Percentiles rank a stretch among this genome's conserved stretches.
These are phyloP conservation scores for Taenioides sp. DNA, from an alignment of 2,797 vertebrate genomes.

Conservation along the genomic window DNA sequence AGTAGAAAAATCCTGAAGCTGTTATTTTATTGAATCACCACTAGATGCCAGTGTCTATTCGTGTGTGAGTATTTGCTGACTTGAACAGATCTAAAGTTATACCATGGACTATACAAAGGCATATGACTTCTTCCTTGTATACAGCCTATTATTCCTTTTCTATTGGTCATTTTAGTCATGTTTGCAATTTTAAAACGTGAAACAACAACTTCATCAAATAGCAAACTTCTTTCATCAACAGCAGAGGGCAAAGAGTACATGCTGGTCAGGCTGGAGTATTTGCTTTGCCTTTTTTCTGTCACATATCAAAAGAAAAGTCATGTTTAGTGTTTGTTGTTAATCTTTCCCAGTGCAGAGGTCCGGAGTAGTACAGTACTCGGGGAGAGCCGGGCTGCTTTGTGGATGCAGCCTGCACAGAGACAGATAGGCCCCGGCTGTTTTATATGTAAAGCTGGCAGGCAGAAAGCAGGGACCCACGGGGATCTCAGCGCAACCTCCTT, in stretches of 20 bases:
- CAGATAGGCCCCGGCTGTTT: constrained; percentile 76
- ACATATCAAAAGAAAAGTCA: constrained; percentile 41
- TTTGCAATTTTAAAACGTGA: not conserved
- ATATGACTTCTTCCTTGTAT: not conserved
- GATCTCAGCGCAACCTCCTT: constrained; percentile 62
- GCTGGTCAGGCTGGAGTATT: constrained; percentile 15
- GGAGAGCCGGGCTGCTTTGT: constrained; percentile 25
- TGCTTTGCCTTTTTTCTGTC: constrained; percentile 21
- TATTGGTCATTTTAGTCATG: not conserved
- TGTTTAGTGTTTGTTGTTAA: constrained; percentile 71
- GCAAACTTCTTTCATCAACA: constrained; percentile 1
- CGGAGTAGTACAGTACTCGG: constrained; percentile 27
- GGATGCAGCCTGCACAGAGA: constrained; percentile 65
- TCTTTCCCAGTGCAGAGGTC: constrained; percentile 68
- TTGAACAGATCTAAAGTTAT: not conserved
- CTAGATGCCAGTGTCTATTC: constrained; percentile 62
- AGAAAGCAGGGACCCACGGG: constrained; percentile 68
- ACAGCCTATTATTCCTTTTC: not conserved
- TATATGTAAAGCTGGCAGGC: constrained; percentile 77
- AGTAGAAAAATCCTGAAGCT: not conserved
- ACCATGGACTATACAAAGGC: not conserved
- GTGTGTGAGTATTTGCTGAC: constrained; percentile 9
- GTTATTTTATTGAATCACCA: constrained; percentile 13
- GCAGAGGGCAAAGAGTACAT: not conserved
- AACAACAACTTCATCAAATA: constrained; percentile 1